Base-by-base conservation (phyloP, 1,140 invertebrate genomes). In the Laupala kohalensis region DNA sequence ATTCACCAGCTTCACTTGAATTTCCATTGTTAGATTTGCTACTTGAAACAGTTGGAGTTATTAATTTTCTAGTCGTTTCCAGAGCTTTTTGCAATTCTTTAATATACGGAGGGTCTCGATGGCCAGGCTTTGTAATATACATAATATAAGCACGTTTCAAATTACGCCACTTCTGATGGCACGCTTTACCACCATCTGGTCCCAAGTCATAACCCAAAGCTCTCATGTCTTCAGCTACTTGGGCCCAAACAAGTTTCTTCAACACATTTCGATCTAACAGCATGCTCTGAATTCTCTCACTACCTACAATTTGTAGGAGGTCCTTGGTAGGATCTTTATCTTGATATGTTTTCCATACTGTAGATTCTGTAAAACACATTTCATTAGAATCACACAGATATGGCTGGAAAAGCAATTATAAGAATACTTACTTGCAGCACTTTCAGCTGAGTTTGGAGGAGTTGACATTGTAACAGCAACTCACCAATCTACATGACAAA, bases 81-180 rank as follows among this genome's bases (percentile, higher is more conserved):
- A 68, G 29, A 3, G 67, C 67, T 23, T 68, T 68, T 29, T 68
- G 67, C n/a, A 68, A 23, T 29, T 68, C 67, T 30, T 68, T 29
- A n/a, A 68, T 68, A 23, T 68, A 68, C 5, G 67, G 67, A 6
- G 28, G 13, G 24, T 27, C 29, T 68, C 29, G 27, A 23, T 68
- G 27, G 12, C 67, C 67, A 19, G 67, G 28, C 29, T 68, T 68
- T 0, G 67, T 68, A 23, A 68, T 30, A 27, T 68, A 68, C 25
- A 68, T 29, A 30, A 68, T 68, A n/a, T 68, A 68, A n/a, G 67
- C 67, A 9, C 67, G 19, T 23, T 30, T 68, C n/a, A 68, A 23
- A n/a, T 68, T 68, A 29, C 67, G 67, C 67, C 67, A 68, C 27
- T 68, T 68, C 24, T 68, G 67, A 23, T 68, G 67, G 24, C 67